phyloP scores from a whole-genome alignment of 2,797 vertebrate genomes.

The Amblyopsis hoosieri region DNA sequence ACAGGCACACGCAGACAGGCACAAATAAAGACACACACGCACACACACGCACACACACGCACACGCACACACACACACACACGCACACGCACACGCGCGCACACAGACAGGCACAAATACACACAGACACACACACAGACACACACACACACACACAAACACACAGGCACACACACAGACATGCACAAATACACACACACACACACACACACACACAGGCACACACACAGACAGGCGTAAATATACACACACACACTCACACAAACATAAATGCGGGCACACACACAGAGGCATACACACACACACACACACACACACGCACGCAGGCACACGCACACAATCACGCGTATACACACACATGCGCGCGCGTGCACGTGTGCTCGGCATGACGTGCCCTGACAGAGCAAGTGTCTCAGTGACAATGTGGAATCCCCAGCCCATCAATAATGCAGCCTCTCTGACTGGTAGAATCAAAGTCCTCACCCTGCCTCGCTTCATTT shows the following conservation, averaged over 20 bases:
- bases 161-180: neutral
- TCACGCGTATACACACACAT: neutral
- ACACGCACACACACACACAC: neutral
- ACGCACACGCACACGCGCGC: neutral
- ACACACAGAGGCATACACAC: neutral
- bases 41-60: too few species aligned
- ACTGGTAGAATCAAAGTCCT: conserved; percentile 62
- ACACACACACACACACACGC: neutral
- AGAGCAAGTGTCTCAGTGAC: conserved; percentile 54
- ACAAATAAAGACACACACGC: neutral
- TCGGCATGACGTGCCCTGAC: conserved; percentile 54
- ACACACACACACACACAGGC: neutral
- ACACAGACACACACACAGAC: too few species aligned
- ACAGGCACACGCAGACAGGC: neutral
- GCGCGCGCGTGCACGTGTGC: neutral
- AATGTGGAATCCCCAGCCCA: conserved; percentile 60
- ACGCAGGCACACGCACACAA: neutral
- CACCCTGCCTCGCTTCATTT: conserved; percentile 30
- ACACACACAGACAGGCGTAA: too few species aligned
- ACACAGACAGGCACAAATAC: neutral
- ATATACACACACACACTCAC: conserved; percentile 1
- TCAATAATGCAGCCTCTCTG: conserved; percentile 74
- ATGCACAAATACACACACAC: neutral
- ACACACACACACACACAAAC: too few species aligned
- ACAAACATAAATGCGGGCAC: neutral